These are phyloP conservation scores for Gonocerus acuteangulatus DNA, from an alignment of 2,888 invertebrate species.

Conservation along the genomic window DNA sequence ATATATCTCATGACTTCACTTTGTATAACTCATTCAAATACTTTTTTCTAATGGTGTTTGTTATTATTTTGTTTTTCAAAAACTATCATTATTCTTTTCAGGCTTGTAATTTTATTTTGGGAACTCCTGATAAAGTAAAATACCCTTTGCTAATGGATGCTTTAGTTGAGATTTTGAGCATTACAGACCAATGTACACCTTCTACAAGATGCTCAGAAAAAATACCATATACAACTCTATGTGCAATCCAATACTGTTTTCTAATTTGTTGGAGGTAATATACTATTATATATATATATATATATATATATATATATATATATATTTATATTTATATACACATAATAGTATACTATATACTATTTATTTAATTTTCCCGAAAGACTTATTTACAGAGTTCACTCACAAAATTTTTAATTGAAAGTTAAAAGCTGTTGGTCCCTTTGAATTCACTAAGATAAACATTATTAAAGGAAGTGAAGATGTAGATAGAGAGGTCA, in stretches of 20 bases:
- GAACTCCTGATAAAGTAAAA: slow-evolving; percentile 82
- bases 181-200: slow-evolving; percentile 49
- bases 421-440: no score
- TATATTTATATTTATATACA: no score
- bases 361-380: background rate
- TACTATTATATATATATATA: background rate
- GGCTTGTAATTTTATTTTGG: slow-evolving; percentile 90
- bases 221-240: slow-evolving; percentile 56
- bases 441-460: no score
- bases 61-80: slow-evolving; percentile 2
- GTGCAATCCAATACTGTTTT: slow-evolving; percentile 86
- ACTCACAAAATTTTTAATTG: no score
- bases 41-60: no score
- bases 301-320: no score
- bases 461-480: no score
- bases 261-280: slow-evolving; percentile 70
- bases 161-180: slow-evolving; percentile 70
- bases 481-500: no score
- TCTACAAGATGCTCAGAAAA: slow-evolving; percentile 48
- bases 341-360: no score
- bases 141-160: slow-evolving; percentile 82
- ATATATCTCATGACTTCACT: no score
- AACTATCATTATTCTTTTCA: slow-evolving; percentile 33
- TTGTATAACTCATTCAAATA: no score
- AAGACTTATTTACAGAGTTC: no score